Evolutionary conservation across 2,113 vertebrate species (phyloP).

Genomic region (Phoxinus phoxinus): DNA sequence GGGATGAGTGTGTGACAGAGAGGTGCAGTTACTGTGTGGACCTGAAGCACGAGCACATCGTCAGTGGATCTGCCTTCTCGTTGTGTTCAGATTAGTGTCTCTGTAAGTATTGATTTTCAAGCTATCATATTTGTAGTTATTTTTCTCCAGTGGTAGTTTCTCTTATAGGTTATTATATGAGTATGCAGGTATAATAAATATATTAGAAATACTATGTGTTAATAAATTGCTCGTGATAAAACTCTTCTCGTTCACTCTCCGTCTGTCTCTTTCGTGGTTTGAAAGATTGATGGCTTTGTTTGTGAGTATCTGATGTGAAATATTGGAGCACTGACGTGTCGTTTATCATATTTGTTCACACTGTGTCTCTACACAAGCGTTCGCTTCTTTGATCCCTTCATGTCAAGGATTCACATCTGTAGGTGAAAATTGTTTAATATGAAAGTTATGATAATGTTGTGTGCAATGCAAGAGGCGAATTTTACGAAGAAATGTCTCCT

Average conservation of each 20-base stretch:
- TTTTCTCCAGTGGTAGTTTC: background rate
- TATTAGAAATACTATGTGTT: background rate
- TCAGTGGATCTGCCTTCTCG: background rate
- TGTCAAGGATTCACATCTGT: background rate
- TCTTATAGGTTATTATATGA: background rate
- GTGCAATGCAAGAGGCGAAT: background rate
- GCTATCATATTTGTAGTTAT: background rate
- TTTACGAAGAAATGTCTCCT: background rate
- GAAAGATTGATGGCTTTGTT: background rate
- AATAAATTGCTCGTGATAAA: background rate
- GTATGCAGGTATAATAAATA: background rate
- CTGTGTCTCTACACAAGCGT: background rate
- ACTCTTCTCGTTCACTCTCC: constrained; percentile 8
- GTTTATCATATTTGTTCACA: background rate
- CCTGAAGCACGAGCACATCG: background rate
- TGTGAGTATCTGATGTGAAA: background rate
- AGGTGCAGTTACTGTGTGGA: background rate
- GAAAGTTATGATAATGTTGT: background rate
- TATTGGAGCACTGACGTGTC: background rate
- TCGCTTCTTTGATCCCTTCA: background rate
- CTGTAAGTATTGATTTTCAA: background rate
- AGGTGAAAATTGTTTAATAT: background rate
- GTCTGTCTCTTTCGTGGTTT: background rate
- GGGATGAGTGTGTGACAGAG: background rate
- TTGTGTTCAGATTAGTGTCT: background rate